A percentile compares a stretch with the other conserved stretches of the same genome.
phyloP scores from a whole-genome alignment of 2,888 invertebrate species.

The Hirtodrosophila trivittata region DNA sequence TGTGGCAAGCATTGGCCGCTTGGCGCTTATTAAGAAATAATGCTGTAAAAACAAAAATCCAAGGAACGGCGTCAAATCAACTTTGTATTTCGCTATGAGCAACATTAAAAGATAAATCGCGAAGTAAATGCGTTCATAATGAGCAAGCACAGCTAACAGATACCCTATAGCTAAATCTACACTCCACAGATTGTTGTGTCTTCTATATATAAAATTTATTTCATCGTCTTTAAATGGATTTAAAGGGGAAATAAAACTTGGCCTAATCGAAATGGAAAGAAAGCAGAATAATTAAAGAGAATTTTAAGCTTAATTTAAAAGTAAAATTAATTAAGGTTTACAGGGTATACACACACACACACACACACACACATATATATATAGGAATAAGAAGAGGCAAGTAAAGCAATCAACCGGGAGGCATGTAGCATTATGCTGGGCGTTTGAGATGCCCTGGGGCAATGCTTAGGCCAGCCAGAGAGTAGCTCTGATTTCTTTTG shows the following conservation, averaged over 20 bases:
- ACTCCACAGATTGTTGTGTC: too few species aligned
- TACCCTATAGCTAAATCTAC: slow-evolving; percentile 14
- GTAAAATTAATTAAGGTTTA: neutral
- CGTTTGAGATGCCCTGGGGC: slow-evolving; percentile 52
- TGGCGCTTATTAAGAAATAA: slow-evolving; percentile 66
- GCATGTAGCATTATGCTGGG: slow-evolving; percentile 36
- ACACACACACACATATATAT: too few species aligned
- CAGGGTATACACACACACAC: neutral
- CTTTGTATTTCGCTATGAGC: slow-evolving; percentile 56
- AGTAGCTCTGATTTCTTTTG: slow-evolving; percentile 23
- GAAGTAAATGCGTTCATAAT: neutral
- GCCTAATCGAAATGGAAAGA: too few species aligned
- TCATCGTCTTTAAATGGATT: too few species aligned
- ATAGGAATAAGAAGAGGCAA: neutral
- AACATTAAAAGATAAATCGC: slow-evolving; percentile 47
- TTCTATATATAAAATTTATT: too few species aligned
- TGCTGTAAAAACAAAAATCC: slow-evolving; percentile 71
- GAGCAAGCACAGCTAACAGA: neutral
- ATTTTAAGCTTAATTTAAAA: neutral
- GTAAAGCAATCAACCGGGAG: slow-evolving; percentile 10
- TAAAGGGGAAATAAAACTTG: neutral
- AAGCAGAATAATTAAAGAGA: neutral
- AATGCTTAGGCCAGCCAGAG: slow-evolving; percentile 27
- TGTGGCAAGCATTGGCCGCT: slow-evolving; percentile 20
- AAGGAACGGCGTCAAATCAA: slow-evolving; percentile 69